A percentile compares a stretch with the other conserved stretches of the same genome.
phyloP scores from a whole-genome alignment of 2,797 vertebrate species.

The Neosilurus mollespiculum region DNA sequence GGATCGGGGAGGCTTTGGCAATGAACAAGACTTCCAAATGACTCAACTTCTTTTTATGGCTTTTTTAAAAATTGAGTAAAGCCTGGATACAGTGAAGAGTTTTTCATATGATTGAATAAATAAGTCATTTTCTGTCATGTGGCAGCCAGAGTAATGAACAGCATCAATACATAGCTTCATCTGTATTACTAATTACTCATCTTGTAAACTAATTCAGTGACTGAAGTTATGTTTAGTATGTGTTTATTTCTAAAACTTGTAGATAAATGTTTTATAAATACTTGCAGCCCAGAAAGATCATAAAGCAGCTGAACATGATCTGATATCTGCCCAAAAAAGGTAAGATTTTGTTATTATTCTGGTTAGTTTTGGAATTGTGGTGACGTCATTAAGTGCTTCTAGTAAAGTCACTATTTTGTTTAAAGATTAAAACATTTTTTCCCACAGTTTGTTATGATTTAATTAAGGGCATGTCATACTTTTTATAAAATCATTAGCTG shows the following conservation, averaged over 20 bases:
- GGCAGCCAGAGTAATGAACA: not conserved
- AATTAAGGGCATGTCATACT: not conserved
- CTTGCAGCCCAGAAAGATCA: constrained; percentile 83
- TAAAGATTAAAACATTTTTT: not conserved
- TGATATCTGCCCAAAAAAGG: constrained; percentile 84
- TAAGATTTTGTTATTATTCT: constrained; percentile 59
- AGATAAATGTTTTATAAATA: not conserved
- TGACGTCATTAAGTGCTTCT: not conserved
- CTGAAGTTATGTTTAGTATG: not conserved
- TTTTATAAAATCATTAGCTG: not conserved
- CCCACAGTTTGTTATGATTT: not conserved
- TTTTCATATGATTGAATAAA: not conserved
- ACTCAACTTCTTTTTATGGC: constrained; percentile 11
- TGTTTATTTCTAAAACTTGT: not conserved
- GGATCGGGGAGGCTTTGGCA: constrained; percentile 69
- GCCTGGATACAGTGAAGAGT: not conserved
- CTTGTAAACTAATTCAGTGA: not conserved
- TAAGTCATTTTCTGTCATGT: not conserved
- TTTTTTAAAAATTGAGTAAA: constrained; percentile 8
- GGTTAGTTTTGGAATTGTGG: not conserved
- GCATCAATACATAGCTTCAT: not conserved
- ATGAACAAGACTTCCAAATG: constrained; percentile 56
- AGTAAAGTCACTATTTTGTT: not conserved
- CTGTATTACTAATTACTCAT: not conserved
- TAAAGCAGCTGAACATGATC: constrained; percentile 74